These are phyloP conservation scores for Tautogolabrus adspersus DNA, from an alignment of 2,113 vertebrate species.

Conservation along the genomic window DNA sequence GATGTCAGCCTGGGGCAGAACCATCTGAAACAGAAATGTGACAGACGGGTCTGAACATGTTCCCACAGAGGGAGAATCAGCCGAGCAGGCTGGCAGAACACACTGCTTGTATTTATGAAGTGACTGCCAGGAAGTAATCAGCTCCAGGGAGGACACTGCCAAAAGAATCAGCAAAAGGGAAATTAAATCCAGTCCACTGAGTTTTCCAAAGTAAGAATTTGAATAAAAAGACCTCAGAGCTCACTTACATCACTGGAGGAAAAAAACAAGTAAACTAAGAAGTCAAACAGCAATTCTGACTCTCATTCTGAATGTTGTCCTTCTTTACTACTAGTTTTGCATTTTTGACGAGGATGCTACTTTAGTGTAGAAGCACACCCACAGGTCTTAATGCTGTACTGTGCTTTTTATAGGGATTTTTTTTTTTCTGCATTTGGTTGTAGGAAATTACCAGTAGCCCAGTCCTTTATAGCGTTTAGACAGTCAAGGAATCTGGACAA, in stretches of 20 bases:
- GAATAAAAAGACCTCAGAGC: neutral
- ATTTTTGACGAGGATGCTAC: too few relatives aligned
- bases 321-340: neutral
- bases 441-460: too few relatives aligned
- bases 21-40: conserved; percentile 13
- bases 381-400: too few relatives aligned
- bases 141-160: conserved; percentile 36
- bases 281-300: neutral
- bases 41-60: conserved; percentile 24
- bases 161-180: conserved; percentile 41
- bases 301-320: neutral
- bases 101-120: conserved; percentile 26
- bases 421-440: too few relatives aligned
- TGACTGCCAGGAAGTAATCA: conserved; percentile 41
- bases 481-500: too few relatives aligned
- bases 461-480: too few relatives aligned
- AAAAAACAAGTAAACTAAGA: neutral
- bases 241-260: neutral
- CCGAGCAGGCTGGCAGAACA: conserved; percentile 41
- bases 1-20: neutral
- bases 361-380: too few relatives aligned
- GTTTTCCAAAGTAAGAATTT: conserved; percentile 16
- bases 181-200: conserved; percentile 37
- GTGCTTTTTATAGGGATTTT: too few relatives aligned
- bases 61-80: conserved; percentile 14